Evolutionary conservation across 30 jellyfish, hydroid and myxozoan genomes (phyloP), one percentile per base, ranked within the genome.

Genomic region (Nemopilema nomurai): DNA sequence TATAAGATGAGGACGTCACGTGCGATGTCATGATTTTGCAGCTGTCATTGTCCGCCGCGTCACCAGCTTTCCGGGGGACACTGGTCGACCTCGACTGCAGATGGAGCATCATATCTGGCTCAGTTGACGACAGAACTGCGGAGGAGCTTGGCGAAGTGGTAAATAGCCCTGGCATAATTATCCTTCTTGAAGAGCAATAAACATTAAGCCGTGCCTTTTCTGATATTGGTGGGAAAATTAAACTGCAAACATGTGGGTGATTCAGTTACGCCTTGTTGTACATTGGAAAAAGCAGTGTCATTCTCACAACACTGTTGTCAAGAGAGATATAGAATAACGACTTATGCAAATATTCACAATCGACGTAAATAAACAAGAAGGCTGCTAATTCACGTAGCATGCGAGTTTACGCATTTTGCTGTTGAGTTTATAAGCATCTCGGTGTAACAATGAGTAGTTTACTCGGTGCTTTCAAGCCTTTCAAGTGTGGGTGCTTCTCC

Each of bases 21-120:
- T 19, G n/a, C 21, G 31, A 0, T 19, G 32, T 52, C 51, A 20
- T 72, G 49, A 8, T 62, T 70, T 50, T 83, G 17, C 33, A 95
- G 99, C 67, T 96, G 81, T 98, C 99, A 8, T 71, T 96, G 82
- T 86, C 98, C 51, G 99, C 99, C 21, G 96, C 97, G 18, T 96
- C 99, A 62, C 99, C 99, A 31, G 98, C 98, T 20, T 96, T 87
- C 73, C 84, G 91, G 73, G 99, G 99, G 0, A 84, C 90, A 16
- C 79, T 96, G 52, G 90, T 94, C 17, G 99, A 96, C 69, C 85
- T 87, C n/a, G 99, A 96, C 72, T 91, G 98, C 74, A 89, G 99
- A 29, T 96, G 99, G 99, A 96, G 91, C 74, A 95, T 96, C 82
- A 96, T 96, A 17, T 79, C 98, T 7, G 98, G 92, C 4, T 81